Percentiles rank a stretch among this genome's conserved stretches.
Conservation (phyloP, 1,140 invertebrate species). For the Probaryconus sp. region DNA sequence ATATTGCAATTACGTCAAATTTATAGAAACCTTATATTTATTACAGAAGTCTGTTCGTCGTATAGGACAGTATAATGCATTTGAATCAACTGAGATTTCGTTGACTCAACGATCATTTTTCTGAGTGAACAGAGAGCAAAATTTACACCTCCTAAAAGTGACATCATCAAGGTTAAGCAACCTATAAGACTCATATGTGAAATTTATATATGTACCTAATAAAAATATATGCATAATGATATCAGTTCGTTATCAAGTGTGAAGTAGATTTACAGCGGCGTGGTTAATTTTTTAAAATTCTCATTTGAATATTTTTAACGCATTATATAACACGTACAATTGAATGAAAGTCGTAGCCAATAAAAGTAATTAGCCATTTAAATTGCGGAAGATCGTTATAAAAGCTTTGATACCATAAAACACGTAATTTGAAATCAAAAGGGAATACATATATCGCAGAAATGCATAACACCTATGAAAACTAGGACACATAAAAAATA, state of each 20-base stretch:
- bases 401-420: conserved; percentile 9
- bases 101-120: no score
- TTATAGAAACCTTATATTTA: no score
- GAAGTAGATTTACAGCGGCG: conserved; percentile 35
- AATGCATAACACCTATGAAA: no score
- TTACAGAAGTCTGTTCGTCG: no score
- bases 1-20: no score
- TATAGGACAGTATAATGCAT: no score
- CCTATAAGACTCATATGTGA: conserved; percentile 19
- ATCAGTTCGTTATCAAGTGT: conserved; percentile 28
- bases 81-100: no score
- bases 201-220: conserved; percentile 25
- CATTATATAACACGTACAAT: conserved; percentile 14
- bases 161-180: conserved; percentile 11
- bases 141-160: conserved; percentile 28
- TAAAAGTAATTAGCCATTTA: conserved; percentile 18
- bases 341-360: conserved; percentile 27
- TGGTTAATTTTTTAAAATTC: conserved; percentile 17
- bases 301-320: conserved; percentile 6
- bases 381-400: background rate
- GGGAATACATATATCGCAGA: background rate
- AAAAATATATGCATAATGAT: conserved; percentile 35
- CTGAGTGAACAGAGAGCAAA: conserved; percentile 31
- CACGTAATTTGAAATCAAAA: background rate
- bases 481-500: no score